Percentiles rank a stretch among this genome's conserved stretches.
Conservation (phyloP, 2,797 vertebrate species). For the Pampus argenteus region DNA sequence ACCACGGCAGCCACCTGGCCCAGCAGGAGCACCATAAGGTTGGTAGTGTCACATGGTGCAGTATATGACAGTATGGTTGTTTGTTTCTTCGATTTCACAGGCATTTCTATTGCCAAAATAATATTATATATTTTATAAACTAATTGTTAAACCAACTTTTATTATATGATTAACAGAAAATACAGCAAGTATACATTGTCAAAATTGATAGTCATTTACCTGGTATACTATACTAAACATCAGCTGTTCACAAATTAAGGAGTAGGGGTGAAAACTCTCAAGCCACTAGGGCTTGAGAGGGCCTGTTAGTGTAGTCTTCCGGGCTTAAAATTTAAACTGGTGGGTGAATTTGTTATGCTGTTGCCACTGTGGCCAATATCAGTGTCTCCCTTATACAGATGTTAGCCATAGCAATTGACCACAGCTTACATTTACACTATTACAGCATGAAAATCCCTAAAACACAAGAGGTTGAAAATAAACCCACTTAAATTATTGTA, state of each 20-base stretch:
- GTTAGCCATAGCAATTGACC: not conserved
- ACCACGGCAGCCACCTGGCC: conserved; percentile 89
- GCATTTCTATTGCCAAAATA: not conserved
- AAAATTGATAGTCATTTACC: not conserved
- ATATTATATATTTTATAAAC: not conserved
- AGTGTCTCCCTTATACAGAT: not conserved
- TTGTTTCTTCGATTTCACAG: not conserved
- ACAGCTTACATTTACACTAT: conserved; percentile 15
- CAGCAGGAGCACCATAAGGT: conserved; percentile 89
- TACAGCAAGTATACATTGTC: not conserved
- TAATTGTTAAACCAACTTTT: not conserved
- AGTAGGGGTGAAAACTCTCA: no score
- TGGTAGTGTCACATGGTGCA: conserved; percentile 10
- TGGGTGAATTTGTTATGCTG: not conserved
- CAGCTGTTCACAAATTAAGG: not conserved
- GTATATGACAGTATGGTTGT: not conserved
- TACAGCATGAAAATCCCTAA: conserved; percentile 5
- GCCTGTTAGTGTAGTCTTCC: not conserved
- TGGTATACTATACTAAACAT: not conserved
- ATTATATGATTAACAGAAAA: not conserved
- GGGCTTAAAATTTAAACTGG: not conserved
- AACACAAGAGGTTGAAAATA: conserved; percentile 22
- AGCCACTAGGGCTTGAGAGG: no score
- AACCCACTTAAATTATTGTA: not conserved
- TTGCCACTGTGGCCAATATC: not conserved